Evolutionary conservation across 2,113 vertebrate species (phyloP).

Genomic region (Oncorhynchus gorbuscha): DNA sequence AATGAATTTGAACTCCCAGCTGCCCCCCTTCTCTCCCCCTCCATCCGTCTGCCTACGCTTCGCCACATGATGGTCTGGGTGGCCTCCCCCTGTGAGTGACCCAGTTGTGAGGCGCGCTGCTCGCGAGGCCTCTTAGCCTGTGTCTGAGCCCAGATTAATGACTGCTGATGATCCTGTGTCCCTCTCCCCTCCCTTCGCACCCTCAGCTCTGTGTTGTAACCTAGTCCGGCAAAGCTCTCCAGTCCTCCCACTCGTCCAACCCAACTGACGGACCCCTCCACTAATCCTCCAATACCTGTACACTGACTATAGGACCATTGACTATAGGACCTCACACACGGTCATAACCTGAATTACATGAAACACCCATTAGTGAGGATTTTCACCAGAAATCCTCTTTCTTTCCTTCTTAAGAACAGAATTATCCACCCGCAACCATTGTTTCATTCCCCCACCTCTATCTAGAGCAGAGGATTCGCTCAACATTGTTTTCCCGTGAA

Average conservation of each 20-base stretch:
- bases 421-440: conserved; percentile 65
- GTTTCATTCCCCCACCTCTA: conserved; percentile 60
- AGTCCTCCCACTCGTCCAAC: conserved; percentile 3
- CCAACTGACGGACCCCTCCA: conserved; percentile 6
- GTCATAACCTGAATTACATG: conserved; percentile 69
- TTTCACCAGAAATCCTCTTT: conserved; percentile 69
- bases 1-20: not conserved
- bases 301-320: not conserved
- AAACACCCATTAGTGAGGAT: conserved; percentile 70
- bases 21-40: conserved; percentile 33
- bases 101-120: conserved; percentile 71
- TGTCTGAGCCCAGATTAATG: conserved; percentile 82
- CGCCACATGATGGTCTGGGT: conserved; percentile 70
- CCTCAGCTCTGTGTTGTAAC: conserved; percentile 9
- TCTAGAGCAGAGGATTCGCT: conserved; percentile 65
- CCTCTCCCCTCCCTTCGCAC: conserved; percentile 7
- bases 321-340: conserved; percentile 41
- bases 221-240: conserved; percentile 10
- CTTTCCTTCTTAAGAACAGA: conserved; percentile 62
- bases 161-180: conserved; percentile 55
- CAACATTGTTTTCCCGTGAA: conserved; percentile 64
- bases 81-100: conserved; percentile 69
- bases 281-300: conserved; percentile 14
- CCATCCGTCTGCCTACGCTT: conserved; percentile 53
- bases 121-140: conserved; percentile 68